A percentile compares a stretch with the other conserved stretches of the same genome.
These are phyloP conservation scores for Xiphydria camelus DNA, from an alignment of 2,888 invertebrate genomes.

Conservation along the genomic window DNA sequence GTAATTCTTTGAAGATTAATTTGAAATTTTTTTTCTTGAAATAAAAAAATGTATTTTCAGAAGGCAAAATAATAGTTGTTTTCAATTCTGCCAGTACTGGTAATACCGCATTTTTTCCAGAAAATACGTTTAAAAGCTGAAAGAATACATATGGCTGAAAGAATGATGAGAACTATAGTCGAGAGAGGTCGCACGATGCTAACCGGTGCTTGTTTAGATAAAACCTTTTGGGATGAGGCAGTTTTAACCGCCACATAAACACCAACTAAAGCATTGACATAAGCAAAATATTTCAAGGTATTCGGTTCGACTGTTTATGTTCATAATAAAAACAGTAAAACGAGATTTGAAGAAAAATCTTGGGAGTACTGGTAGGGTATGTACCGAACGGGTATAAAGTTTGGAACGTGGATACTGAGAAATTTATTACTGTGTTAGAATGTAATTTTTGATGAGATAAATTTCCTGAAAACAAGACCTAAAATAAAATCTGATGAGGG, in stretches of 20 bases:
- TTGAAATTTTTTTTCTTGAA: too few relatives aligned
- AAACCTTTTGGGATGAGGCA: conserved; percentile 37
- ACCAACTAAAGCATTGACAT: not conserved
- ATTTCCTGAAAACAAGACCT: not conserved
- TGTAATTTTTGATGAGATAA: not conserved
- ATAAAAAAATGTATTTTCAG: too few relatives aligned
- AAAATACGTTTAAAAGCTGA: too few relatives aligned
- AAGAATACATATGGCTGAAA: too few relatives aligned
- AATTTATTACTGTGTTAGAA: conserved; percentile 6
- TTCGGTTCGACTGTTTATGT: too few relatives aligned
- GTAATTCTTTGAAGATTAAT: too few relatives aligned
- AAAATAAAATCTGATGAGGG: not conserved
- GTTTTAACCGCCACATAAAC: conserved; percentile 26
- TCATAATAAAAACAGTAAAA: not conserved
- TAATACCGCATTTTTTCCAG: too few relatives aligned
- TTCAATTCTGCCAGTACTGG: too few relatives aligned
- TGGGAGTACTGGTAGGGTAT: conserved; percentile 8
- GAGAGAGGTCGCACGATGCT: too few relatives aligned
- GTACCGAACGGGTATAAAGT: conserved; percentile 12
- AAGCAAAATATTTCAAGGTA: not conserved
- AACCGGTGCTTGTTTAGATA: too few relatives aligned
- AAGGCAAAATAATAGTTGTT: too few relatives aligned
- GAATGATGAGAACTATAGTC: too few relatives aligned
- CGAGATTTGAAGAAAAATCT: conserved; percentile 8
- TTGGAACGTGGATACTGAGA: conserved; percentile 2